phyloP scores from a whole-genome alignment of 2,113 vertebrate genomes.

The Oplegnathus fasciatus region DNA sequence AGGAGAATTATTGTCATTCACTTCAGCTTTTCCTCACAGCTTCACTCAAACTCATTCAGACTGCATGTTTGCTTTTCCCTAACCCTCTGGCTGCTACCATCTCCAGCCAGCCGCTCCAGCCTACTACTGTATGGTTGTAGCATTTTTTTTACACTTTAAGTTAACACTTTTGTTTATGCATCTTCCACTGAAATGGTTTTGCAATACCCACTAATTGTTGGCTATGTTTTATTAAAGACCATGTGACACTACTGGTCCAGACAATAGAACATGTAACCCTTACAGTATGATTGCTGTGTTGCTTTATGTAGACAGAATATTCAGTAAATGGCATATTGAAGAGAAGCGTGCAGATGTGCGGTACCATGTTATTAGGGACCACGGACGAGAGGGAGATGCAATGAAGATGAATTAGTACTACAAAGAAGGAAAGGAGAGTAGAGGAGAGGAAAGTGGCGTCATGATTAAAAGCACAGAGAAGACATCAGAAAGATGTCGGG shows the following conservation, averaged over 20 bases:
- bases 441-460: not conserved
- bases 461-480: constrained; percentile 13
- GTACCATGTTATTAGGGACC: not conserved
- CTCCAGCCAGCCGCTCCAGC: not conserved
- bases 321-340: not conserved
- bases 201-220: not conserved
- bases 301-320: not conserved
- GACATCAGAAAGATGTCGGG: not conserved
- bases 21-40: constrained; percentile 27
- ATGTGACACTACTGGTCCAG: not conserved
- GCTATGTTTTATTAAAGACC: not conserved
- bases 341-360: not conserved
- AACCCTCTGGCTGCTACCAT: not conserved
- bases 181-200: not conserved
- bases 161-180: not conserved
- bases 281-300: not conserved
- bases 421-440: not conserved
- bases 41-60: constrained; percentile 1
- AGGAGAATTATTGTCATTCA: constrained; percentile 19
- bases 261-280: not conserved
- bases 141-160: too few relatives aligned
- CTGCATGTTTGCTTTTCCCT: not conserved
- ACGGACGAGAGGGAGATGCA: not conserved
- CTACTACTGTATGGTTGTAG: not conserved
- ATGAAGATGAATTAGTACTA: constrained; percentile 5